phyloP scores from a whole-genome alignment of 2,113 vertebrate genomes.

The Antidorcas marsupialis region DNA sequence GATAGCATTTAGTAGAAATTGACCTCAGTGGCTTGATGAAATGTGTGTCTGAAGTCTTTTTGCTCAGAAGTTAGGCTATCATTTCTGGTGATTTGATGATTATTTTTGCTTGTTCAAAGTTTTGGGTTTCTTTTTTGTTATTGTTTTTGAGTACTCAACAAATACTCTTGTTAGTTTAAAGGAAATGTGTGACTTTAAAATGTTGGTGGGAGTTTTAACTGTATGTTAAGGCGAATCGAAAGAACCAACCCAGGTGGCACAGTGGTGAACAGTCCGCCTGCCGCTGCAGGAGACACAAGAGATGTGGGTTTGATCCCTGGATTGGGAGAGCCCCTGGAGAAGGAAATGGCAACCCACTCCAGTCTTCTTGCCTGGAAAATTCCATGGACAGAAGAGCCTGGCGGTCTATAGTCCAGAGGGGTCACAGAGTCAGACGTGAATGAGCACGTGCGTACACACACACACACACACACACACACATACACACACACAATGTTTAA shows the following conservation, averaged over 20 bases:
- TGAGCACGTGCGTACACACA: accelerated
- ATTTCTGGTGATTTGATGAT: background rate
- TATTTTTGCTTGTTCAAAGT: background rate
- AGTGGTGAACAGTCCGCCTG: background rate
- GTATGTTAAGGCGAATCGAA: background rate
- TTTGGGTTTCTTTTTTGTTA: background rate
- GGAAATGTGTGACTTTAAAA: constrained; percentile 4
- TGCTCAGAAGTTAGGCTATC: background rate
- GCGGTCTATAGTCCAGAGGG: background rate
- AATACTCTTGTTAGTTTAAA: background rate
- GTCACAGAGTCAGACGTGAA: background rate
- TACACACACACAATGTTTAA: constrained; percentile 1
- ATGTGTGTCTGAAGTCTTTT: background rate
- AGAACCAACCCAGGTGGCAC: background rate
- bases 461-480: background rate
- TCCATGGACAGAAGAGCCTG: background rate
- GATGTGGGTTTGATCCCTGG: background rate
- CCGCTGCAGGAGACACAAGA: background rate
- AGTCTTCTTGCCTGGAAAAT: background rate
- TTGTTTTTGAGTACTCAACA: background rate
- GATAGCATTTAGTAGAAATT: background rate
- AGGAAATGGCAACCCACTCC: background rate
- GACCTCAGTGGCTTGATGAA: background rate
- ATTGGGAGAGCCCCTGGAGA: background rate
- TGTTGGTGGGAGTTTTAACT: background rate